These are phyloP conservation scores for Meles meles DNA, from an alignment of 2,113 vertebrate genomes.

Conservation along the genomic window DNA sequence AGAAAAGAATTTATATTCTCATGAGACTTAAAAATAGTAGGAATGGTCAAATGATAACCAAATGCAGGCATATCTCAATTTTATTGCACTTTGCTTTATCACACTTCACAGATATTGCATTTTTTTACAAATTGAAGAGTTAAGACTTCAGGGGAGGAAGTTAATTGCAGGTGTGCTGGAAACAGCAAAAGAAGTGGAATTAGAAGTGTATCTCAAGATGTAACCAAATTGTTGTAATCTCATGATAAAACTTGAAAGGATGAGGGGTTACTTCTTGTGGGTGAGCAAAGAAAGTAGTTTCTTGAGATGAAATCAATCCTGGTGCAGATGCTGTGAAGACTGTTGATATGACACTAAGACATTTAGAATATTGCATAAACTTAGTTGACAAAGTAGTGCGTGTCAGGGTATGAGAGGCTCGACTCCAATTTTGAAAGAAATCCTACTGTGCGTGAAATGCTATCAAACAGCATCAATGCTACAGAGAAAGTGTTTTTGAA, in stretches of 20 bases:
- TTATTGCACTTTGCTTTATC: background rate
- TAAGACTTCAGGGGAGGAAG: background rate
- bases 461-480: background rate
- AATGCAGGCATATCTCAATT: background rate
- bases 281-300: background rate
- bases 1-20: background rate
- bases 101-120: background rate
- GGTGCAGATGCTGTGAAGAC: background rate
- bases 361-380: background rate
- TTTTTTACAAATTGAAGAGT: background rate
- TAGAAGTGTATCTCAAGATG: background rate
- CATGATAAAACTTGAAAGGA: background rate
- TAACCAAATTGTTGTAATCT: background rate
- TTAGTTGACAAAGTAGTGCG: background rate
- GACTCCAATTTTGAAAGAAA: background rate
- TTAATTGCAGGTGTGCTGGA: background rate
- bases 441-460: background rate
- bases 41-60: background rate
- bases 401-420: background rate
- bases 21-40: background rate
- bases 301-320: background rate
- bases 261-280: background rate
- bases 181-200: background rate
- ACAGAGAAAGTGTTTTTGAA: background rate
- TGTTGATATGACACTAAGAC: background rate